Percentiles rank a stretch among this genome's conserved stretches.
Conservation (phyloP, 2,797 vertebrate genomes). For the Falco columbarius region DNA sequence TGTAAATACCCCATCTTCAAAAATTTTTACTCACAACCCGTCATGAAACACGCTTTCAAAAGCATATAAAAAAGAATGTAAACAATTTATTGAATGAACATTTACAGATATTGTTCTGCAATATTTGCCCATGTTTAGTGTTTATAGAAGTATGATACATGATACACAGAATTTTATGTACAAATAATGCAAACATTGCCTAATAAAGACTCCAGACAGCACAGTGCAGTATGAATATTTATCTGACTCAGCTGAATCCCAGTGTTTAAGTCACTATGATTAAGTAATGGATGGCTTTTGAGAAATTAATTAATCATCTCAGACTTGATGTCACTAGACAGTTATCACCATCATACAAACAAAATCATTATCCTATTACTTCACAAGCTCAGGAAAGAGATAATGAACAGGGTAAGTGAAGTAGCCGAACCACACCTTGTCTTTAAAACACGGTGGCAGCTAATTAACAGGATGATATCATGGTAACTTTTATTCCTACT, state of each 20-base stretch:
- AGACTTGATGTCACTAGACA: background rate
- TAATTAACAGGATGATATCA: background rate
- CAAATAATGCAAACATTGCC: background rate
- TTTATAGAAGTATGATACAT: background rate
- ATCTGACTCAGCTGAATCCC: background rate
- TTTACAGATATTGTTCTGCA: background rate
- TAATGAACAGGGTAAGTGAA: background rate
- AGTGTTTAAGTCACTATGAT: background rate
- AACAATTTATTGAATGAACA: background rate
- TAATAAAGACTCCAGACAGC: background rate
- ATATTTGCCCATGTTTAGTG: background rate
- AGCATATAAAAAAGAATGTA: background rate
- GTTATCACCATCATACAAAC: background rate
- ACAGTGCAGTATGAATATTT: background rate
- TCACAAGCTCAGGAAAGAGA: background rate
- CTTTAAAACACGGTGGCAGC: background rate
- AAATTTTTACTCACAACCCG: background rate
- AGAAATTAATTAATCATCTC: background rate
- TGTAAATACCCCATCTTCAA: background rate
- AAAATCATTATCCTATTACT: background rate
- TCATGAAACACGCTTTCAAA: background rate
- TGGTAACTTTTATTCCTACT: background rate
- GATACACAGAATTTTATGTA: background rate
- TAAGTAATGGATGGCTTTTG: background rate
- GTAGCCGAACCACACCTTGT: background rate